Percentiles rank a stretch among this genome's conserved stretches.
phyloP scores from a whole-genome alignment of 2,797 vertebrate genomes.

The Pogonophryne albipinna region DNA sequence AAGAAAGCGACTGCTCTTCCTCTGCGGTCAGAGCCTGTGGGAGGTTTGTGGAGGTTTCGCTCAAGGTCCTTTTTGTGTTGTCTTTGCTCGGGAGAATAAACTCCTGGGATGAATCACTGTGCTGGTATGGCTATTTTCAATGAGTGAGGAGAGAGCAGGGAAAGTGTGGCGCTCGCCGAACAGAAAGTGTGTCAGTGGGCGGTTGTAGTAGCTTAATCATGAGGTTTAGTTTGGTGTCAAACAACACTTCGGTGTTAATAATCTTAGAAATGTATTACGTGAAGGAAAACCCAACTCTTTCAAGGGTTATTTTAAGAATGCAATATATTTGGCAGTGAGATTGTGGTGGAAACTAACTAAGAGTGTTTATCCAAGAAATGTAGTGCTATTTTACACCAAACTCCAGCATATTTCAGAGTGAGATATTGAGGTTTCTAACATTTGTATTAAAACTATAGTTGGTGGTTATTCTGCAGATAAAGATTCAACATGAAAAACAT shows the following conservation, averaged over 20 bases:
- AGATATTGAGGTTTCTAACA: neutral
- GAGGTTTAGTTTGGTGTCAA: slow-evolving; percentile 50
- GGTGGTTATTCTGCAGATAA: neutral
- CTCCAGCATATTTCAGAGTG: neutral
- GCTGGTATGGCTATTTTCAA: slow-evolving; percentile 66
- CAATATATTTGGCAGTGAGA: neutral
- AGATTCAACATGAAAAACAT: neutral
- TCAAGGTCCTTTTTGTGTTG: slow-evolving; percentile 78
- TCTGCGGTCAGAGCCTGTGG: slow-evolving; percentile 64
- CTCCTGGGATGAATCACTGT: slow-evolving; percentile 71
- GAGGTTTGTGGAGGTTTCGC: slow-evolving; percentile 70
- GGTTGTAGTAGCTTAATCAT: slow-evolving; percentile 48
- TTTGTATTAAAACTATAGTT: neutral
- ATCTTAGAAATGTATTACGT: slow-evolving; percentile 21
- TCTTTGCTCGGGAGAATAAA: slow-evolving; percentile 71
- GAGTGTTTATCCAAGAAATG: neutral
- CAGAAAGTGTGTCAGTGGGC: slow-evolving; percentile 57
- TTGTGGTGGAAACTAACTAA: neutral
- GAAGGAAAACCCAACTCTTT: slow-evolving; percentile 7
- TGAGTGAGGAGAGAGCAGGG: slow-evolving; percentile 55
- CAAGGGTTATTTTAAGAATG: slow-evolving; percentile 1
- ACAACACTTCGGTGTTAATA: slow-evolving; percentile 35
- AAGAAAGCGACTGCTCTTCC: slow-evolving; percentile 56
- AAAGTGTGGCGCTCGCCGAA: neutral
- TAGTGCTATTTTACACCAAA: neutral